These are phyloP conservation scores for Pseudorhiza aurosa DNA, from an alignment of 30 jellyfish, hydroid and myxozoan species.

Conservation along the genomic window DNA sequence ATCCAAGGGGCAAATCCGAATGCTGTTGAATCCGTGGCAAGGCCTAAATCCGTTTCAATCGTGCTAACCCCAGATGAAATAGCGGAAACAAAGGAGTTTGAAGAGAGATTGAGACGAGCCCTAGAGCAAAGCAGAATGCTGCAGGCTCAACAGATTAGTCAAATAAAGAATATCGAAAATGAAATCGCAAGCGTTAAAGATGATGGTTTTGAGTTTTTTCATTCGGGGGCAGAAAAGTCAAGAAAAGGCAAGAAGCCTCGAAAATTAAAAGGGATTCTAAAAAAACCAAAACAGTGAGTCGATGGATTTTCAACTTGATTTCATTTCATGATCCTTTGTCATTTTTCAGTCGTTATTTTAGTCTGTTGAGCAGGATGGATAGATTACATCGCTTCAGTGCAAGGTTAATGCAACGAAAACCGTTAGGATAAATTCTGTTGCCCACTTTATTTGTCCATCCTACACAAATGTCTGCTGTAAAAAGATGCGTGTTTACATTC, in stretches of 20 bases:
- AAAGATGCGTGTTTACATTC: too few relatives aligned
- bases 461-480: too few relatives aligned
- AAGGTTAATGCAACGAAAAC: too few relatives aligned
- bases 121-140: conserved; percentile 88
- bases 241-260: conserved; percentile 43
- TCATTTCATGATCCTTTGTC: too few relatives aligned
- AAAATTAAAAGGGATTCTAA: conserved; percentile 90
- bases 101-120: conserved; percentile 83
- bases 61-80: conserved; percentile 90
- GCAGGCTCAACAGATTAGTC: conserved; percentile 84
- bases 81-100: conserved; percentile 82
- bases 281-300: conserved; percentile 96
- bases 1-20: background rate
- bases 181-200: conserved; percentile 23
- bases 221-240: conserved; percentile 47
- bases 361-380: too few relatives aligned
- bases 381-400: too few relatives aligned
- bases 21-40: background rate
- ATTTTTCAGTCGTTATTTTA: too few relatives aligned
- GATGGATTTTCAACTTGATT: too few relatives aligned
- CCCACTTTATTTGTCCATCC: too few relatives aligned
- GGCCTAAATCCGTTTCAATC: conserved; percentile 45
- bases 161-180: conserved; percentile 68
- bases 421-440: too few relatives aligned
- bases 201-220: conserved; percentile 60